These are phyloP conservation scores for Antheraea pernyi DNA, from an alignment of 1,140 invertebrate species.

Conservation along the genomic window DNA sequence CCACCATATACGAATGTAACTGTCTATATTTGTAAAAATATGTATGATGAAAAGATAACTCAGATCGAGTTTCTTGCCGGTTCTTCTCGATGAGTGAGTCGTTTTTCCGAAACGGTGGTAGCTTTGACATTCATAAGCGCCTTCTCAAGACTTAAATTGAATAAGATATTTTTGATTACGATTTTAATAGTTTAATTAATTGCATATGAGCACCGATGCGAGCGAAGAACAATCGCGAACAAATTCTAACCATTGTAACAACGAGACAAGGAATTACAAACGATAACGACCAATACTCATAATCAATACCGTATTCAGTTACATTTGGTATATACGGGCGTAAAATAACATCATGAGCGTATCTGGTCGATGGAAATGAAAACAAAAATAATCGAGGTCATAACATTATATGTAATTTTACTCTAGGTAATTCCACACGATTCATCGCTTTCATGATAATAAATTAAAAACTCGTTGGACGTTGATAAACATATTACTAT, in stretches of 20 bases:
- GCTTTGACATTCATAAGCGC: too few species aligned
- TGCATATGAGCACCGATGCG: too few species aligned
- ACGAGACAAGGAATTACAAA: neutral
- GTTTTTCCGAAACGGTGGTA: too few species aligned
- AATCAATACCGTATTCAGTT: neutral
- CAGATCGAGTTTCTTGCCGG: too few species aligned
- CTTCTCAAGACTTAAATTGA: too few species aligned
- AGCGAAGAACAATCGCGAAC: neutral
- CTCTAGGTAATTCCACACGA: constrained; percentile 9
- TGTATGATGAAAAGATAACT: too few species aligned
- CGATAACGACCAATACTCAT: neutral
- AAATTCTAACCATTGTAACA: neutral
- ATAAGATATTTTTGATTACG: too few species aligned
- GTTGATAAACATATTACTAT: neutral
- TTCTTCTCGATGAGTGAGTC: too few species aligned
- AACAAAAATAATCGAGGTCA: constrained; percentile 3
- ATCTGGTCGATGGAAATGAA: neutral
- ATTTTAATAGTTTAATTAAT: too few species aligned
- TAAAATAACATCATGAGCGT: neutral
- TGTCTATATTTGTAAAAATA: too few species aligned
- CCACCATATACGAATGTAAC: too few species aligned
- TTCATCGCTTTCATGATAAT: constrained; percentile 10
- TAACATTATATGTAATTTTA: constrained; percentile 1
- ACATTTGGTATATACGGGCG: neutral
- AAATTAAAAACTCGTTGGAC: neutral